Conservation (phyloP, 2,888 invertebrate genomes). For the Hyppa rectilinea region DNA sequence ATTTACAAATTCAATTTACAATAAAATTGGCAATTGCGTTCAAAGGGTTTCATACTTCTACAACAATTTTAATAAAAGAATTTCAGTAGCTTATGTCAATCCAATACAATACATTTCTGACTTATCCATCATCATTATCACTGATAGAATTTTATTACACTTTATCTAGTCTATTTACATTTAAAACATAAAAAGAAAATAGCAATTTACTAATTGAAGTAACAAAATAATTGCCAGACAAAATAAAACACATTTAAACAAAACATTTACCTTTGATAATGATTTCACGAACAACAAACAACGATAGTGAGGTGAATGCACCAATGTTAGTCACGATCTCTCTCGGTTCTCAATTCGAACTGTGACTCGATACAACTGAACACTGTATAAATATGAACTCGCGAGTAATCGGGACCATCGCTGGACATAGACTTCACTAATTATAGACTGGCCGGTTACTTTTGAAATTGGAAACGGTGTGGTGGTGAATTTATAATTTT, state of each 20-base stretch:
- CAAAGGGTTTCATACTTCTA: background rate
- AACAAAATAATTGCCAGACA: background rate
- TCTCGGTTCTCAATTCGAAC: slow-evolving; percentile 55
- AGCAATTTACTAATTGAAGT: background rate
- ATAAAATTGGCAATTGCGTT: background rate
- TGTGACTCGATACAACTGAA: slow-evolving; percentile 63
- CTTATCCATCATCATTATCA: background rate
- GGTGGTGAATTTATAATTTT: background rate
- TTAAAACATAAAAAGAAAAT: background rate
- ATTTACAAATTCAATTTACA: background rate
- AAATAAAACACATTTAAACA: slow-evolving; percentile 10
- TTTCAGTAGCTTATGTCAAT: background rate
- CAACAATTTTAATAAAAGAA: background rate
- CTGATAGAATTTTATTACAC: background rate
- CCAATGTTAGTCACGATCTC: slow-evolving; percentile 52
- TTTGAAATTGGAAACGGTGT: slow-evolving; percentile 1
- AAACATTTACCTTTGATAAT: slow-evolving; percentile 49
- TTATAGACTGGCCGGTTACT: slow-evolving; percentile 34
- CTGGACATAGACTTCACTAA: slow-evolving; percentile 41
- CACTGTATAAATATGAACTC: slow-evolving; percentile 70
- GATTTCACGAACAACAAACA: slow-evolving; percentile 40
- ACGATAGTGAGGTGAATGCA: slow-evolving; percentile 39
- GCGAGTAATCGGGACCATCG: slow-evolving; percentile 35
- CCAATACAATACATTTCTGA: background rate
- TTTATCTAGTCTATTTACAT: background rate